Conservation (phyloP, 2,888 invertebrate species). For the Microplitis manilae region DNA sequence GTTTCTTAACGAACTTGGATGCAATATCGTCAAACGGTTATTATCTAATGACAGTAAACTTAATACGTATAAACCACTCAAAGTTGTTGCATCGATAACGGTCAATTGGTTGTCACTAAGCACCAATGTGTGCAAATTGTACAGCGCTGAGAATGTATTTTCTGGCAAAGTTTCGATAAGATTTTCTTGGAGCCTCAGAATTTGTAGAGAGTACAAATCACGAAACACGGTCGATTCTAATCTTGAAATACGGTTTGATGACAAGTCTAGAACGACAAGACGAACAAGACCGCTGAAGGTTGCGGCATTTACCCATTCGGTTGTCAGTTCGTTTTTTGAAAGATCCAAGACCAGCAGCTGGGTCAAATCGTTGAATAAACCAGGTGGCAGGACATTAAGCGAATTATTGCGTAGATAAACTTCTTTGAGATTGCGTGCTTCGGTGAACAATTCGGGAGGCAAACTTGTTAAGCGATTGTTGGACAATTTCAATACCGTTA, state of each 20-base stretch:
- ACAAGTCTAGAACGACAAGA: conserved; percentile 83
- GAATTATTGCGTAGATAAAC: conserved; percentile 88
- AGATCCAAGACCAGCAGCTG: conserved; percentile 84
- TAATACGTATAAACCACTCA: conserved; percentile 83
- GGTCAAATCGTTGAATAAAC: conserved; percentile 82
- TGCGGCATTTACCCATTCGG: conserved; percentile 87
- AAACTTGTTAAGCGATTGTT: conserved; percentile 86
- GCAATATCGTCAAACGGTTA: conserved; percentile 83
- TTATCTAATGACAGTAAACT: conserved; percentile 86
- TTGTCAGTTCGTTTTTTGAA: conserved; percentile 84
- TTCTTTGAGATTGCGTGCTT: conserved; percentile 84
- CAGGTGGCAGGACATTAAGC: conserved; percentile 85
- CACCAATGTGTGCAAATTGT: conserved; percentile 85
- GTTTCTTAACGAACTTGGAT: conserved; percentile 83
- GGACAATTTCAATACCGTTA: conserved; percentile 83
- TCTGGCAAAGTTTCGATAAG: conserved; percentile 83
- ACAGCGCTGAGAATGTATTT: conserved; percentile 83
- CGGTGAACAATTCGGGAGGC: conserved; percentile 86
- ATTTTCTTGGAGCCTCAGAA: conserved; percentile 85
- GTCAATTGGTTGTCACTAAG: conserved; percentile 86
- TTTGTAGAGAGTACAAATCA: conserved; percentile 85
- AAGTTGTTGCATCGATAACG: conserved; percentile 82
- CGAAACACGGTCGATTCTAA: conserved; percentile 84
- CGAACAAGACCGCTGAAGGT: conserved; percentile 85
- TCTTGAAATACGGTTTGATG: conserved; percentile 83